These are phyloP conservation scores for Mesorhabditis belari DNA, from an alignment of 2,888 invertebrate genomes.

Conservation along the genomic window DNA sequence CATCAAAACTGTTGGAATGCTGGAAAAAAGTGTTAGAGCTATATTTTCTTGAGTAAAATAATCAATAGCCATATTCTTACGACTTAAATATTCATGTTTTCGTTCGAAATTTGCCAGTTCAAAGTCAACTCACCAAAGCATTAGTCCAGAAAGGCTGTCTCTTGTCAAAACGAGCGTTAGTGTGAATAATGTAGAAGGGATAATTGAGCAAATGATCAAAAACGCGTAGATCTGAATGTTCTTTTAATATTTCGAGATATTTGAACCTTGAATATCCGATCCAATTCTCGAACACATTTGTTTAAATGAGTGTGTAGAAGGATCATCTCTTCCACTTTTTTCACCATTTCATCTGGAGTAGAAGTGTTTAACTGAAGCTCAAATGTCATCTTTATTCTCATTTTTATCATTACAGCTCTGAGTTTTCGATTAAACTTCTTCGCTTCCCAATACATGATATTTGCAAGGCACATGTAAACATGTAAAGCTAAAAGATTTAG, in stretches of 20 bases:
- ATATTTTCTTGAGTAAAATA: too few relatives aligned
- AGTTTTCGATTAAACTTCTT: background rate
- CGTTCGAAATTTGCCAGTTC: too few relatives aligned
- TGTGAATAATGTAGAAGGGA: background rate
- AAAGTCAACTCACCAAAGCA: too few relatives aligned
- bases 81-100: too few relatives aligned
- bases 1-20: too few relatives aligned
- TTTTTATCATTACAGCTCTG: background rate
- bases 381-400: too few relatives aligned
- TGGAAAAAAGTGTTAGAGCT: too few relatives aligned
- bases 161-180: background rate
- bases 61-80: too few relatives aligned
- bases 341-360: too few relatives aligned
- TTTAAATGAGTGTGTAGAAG: background rate
- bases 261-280: background rate
- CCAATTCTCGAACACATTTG: background rate
- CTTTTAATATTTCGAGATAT: background rate
- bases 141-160: background rate
- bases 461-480: background rate
- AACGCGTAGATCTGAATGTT: background rate
- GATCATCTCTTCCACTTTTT: background rate
- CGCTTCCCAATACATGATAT: background rate
- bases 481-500: background rate
- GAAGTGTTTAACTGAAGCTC: too few relatives aligned
- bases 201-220: background rate